Conservation (phyloP, 2,888 invertebrate genomes). For the Watsonalla binaria region DNA sequence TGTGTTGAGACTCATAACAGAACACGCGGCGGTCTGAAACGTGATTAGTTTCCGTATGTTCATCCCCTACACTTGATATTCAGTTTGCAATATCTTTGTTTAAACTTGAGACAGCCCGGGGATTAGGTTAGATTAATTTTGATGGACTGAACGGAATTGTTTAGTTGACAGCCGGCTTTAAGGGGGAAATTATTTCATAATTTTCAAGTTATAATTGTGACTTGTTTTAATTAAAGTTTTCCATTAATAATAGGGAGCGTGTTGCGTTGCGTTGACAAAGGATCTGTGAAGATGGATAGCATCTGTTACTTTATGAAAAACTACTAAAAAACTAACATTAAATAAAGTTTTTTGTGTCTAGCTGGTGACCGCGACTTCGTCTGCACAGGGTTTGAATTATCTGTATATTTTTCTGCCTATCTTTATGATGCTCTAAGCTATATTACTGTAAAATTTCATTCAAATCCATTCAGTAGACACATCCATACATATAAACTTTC, state of each 20-base stretch:
- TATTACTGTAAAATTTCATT: too few relatives aligned
- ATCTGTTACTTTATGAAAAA: not conserved
- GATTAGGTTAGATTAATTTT: slow-evolving; percentile 76
- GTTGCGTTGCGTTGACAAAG: slow-evolving; percentile 43
- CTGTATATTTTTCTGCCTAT: too few relatives aligned
- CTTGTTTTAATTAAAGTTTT: slow-evolving; percentile 70
- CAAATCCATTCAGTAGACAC: too few relatives aligned
- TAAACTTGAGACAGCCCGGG: slow-evolving; percentile 64
- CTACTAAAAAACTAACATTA: too few relatives aligned
- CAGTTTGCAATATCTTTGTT: slow-evolving; percentile 73
- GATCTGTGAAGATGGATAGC: slow-evolving; percentile 42
- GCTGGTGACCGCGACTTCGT: too few relatives aligned
- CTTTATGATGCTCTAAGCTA: too few relatives aligned
- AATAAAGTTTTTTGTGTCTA: not conserved
- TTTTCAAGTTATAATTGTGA: slow-evolving; percentile 59
- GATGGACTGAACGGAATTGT: slow-evolving; percentile 74
- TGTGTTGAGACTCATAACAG: too few relatives aligned
- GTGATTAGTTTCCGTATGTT: slow-evolving; percentile 20
- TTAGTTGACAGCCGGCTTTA: slow-evolving; percentile 67
- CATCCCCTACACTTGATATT: slow-evolving; percentile 48
- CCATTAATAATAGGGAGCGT: slow-evolving; percentile 50
- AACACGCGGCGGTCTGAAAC: not conserved
- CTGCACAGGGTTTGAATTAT: too few relatives aligned
- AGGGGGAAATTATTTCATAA: slow-evolving; percentile 65
- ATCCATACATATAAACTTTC: too few relatives aligned